Conservation (phyloP, 2,888 invertebrate species). For the Chelonus formosanus region DNA sequence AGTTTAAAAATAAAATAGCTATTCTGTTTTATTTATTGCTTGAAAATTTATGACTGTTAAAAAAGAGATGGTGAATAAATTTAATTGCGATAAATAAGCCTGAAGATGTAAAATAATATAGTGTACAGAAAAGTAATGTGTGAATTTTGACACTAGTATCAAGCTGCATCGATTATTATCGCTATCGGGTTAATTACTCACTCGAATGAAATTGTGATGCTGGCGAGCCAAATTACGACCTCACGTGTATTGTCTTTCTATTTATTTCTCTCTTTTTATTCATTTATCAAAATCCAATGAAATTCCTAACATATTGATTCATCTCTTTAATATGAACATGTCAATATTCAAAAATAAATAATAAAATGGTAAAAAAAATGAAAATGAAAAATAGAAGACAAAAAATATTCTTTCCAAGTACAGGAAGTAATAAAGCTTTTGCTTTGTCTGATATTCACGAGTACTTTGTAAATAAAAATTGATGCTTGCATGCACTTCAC, state of each 20-base stretch:
- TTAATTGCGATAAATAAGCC: neutral
- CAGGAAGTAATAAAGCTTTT: conserved; percentile 21
- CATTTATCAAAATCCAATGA: neutral
- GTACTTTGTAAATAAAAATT: conserved; percentile 41
- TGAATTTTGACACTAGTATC: conserved; percentile 37
- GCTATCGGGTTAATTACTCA: conserved; percentile 38
- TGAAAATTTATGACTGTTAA: too few relatives aligned
- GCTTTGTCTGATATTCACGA: conserved; percentile 18
- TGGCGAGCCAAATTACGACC: conserved; percentile 40
- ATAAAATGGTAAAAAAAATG: neutral
- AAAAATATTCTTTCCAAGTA: neutral
- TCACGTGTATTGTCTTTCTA: conserved; percentile 29
- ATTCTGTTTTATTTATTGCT: too few relatives aligned
- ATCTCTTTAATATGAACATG: too few relatives aligned
- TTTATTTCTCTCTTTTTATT: conserved; percentile 5
- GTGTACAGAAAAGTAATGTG: conserved; percentile 16
- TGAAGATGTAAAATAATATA: conserved; percentile 2
- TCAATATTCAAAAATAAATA: too few relatives aligned
- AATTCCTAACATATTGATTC: neutral
- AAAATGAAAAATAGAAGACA: conserved; percentile 5
- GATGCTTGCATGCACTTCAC: conserved; percentile 34
- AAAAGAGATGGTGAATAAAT: neutral
- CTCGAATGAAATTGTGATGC: conserved; percentile 29
- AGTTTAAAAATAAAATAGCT: too few relatives aligned
- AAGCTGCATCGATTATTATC: conserved; percentile 39